These are phyloP conservation scores for Oceanodroma tethys DNA, from an alignment of 2,113 vertebrate species.

Conservation along the genomic window DNA sequence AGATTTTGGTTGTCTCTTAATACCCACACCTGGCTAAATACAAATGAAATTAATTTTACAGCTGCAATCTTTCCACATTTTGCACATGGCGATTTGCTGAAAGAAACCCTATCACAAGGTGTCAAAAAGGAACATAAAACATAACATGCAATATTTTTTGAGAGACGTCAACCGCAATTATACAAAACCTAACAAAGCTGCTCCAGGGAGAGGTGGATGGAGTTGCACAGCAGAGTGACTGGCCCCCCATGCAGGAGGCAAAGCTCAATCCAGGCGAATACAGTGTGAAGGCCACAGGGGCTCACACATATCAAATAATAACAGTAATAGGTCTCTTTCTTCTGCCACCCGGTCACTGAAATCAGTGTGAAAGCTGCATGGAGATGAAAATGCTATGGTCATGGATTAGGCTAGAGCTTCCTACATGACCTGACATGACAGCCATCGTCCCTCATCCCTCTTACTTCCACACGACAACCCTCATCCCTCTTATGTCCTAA, in stretches of 20 bases:
- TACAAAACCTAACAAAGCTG: slow-evolving; percentile 6
- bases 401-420: neutral
- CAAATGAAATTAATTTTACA: slow-evolving; percentile 66
- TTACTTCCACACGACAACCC: neutral
- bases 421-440: neutral
- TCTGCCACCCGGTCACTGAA: neutral
- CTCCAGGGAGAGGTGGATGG: neutral
- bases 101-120: slow-evolving; percentile 29
- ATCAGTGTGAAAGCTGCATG: neutral
- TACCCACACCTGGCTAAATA: slow-evolving; percentile 53
- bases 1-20: slow-evolving; percentile 32
- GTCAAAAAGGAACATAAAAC: slow-evolving; percentile 55
- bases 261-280: neutral
- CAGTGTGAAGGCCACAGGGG: neutral
- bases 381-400: neutral
- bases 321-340: neutral
- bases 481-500: neutral
- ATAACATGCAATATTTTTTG: slow-evolving; percentile 49
- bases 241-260: neutral
- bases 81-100: slow-evolving; percentile 50
- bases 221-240: neutral
- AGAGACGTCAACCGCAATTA: slow-evolving; percentile 32
- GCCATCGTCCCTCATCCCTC: neutral
- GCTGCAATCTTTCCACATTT: slow-evolving; percentile 61
- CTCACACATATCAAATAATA: neutral